Base-by-base conservation (phyloP, 2,888 invertebrate species). In the Diarsia rubi region DNA sequence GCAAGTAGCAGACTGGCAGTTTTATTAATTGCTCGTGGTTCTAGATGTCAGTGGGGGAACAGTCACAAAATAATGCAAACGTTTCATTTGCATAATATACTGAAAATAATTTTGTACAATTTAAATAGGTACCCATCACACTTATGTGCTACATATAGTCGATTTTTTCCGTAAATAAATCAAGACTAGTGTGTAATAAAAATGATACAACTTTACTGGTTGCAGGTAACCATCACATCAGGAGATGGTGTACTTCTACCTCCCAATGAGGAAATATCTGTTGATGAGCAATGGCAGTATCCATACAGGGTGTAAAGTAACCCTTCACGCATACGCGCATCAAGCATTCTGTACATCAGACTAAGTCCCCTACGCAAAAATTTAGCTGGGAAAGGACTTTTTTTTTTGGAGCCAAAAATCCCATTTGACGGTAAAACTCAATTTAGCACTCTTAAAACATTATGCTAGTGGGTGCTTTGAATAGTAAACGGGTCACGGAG, bases 1-100 rank as follows among this genome's bases (percentile, higher is more conserved):
- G 3, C 6, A 0, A 3, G 14, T 5, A 14, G 6, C 24, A 14
- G 44, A 3, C 11, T 5, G 11, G 6, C 24, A 14, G 44, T 44
- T n/a, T 31, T 66, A 62, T 3, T 62, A 42, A 8, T 60, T 9
- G 0, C 6, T 5, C 5, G 2, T 21, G 27, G 24, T 0, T 49
- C 27, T 62, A 79, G 81, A 47, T 66, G 54, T 54, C 76, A 69
- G 44, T 44, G 1, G 31, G 49, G 47, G 16, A 27, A 24, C 45
- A 21, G 4, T 19, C 9, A 19, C 4, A 19, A 54, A 27, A 19
- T 9, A 19, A 27, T 19, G 2, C 19, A 3, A 59, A 59, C 59
- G 1, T 31, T 59, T 3, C 9, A 3, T 57, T 57, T 27, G 9
- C 0, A 9, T 31, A 27, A 27, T 27, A 14, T 24, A 0, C 19